Evolutionary conservation across 2,113 vertebrate genomes (phyloP), one percentile per base, ranked within the genome.

Genomic region (Lontra canadensis): DNA sequence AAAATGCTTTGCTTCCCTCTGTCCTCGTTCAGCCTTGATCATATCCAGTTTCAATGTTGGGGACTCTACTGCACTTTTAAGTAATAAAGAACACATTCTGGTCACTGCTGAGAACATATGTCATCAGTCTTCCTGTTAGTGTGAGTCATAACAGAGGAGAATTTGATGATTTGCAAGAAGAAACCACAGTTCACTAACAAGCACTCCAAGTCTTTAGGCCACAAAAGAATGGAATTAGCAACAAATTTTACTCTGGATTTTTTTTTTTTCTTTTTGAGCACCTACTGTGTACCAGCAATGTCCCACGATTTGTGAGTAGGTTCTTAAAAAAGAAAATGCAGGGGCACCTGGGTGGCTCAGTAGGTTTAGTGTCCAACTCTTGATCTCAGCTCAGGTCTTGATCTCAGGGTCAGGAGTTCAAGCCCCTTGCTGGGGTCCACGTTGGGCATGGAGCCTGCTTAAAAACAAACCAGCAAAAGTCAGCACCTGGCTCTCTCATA

Each of bases 51-150:
- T 69, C 17, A 65, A 18, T 88, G 31, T 65, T 86, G 90, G 63
- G 71, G 52, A 96, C 55, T 90, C 88, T 78, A 57, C 15, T 74
- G 39, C 31, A 67, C n/a, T 95, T 87, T 94, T 94, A 94, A 88
- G 85, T 92, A 95, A 95, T 88, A 89, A 96, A 96, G 49, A 94
- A 94, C 34, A 91, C 36, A 94, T 95, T 95, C 69, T 4, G 20
- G 73, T 96, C 93, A 92, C 52, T 42, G 44, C 67, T 96, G 39
- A 96, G 42, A 76, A 97, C 74, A 69, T 74, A 96, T 63, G 92
- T 97, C 92, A 96, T 95, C 89, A 94, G 79, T 67, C 67, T 98
- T 98, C 89, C 97, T 95, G 94, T 97, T 89, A 95, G 55, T 59
- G 52, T 97, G 94, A 97, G 89, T 97, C 97, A 98, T 2, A 61